A percentile compares a stretch with the other conserved stretches of the same genome.
Evolutionary conservation across 1,140 invertebrate genomes (phyloP).

Genomic region (Apocrypta bakeri): DNA sequence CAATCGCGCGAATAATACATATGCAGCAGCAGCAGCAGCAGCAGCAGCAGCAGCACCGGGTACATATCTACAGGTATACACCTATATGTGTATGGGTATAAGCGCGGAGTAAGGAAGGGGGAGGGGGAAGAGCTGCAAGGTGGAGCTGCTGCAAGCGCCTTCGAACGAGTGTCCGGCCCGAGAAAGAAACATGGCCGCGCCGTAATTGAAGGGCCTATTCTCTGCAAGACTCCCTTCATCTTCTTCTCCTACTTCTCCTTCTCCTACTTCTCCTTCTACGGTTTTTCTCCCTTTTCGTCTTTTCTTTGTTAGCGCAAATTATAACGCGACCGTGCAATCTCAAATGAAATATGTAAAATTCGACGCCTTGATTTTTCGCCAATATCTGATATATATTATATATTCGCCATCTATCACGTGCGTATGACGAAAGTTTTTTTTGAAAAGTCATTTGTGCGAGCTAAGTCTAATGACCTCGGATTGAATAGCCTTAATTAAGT

Average conservation of each 20-base stretch:
- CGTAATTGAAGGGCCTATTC: conserved; percentile 42
- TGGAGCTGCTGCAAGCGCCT: background rate
- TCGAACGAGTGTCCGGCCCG: background rate
- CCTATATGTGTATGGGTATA: no score
- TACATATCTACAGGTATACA: background rate
- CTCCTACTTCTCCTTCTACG: background rate
- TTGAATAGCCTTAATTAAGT: no score
- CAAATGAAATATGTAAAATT: no score
- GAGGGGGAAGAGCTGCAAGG: conserved; percentile 1
- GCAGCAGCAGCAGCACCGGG: background rate
- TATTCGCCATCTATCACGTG: no score
- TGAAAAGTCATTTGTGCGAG: no score
- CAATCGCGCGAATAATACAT: conserved; percentile 50
- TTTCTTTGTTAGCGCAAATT: background rate
- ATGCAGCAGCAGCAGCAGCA: conserved; percentile 25
- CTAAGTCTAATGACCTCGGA: no score
- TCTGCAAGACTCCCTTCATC: background rate
- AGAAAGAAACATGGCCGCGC: conserved; percentile 9
- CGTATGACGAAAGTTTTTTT: no score
- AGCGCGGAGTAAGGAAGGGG: background rate
- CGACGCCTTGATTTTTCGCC: background rate
- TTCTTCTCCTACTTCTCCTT: background rate
- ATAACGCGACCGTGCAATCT: background rate
- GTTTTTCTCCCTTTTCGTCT: background rate
- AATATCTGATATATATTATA: background rate